Percentiles rank a stretch among this genome's conserved stretches.
Evolutionary conservation across 2,888 invertebrate genomes (phyloP).

Genomic region (Cerceris ruficornis): DNA sequence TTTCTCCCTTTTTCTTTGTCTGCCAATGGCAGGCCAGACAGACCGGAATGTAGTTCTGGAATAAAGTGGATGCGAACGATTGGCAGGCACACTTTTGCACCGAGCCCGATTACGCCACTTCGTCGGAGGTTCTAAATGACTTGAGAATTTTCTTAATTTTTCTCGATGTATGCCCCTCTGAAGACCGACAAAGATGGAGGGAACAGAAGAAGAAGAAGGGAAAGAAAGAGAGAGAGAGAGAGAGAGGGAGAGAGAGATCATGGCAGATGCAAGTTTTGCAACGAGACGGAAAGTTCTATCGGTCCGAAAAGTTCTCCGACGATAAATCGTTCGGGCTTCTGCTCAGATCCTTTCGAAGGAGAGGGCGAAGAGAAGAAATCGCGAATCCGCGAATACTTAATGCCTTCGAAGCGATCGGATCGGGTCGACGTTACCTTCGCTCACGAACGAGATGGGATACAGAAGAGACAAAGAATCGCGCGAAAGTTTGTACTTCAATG

Average conservation of each 20-base stretch:
- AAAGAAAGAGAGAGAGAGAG: constrained; percentile 10
- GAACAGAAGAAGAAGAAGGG: too few relatives aligned
- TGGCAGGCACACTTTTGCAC: constrained; percentile 24
- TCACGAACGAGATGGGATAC: neutral
- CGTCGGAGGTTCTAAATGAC: constrained; percentile 25
- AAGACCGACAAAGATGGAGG: too few relatives aligned
- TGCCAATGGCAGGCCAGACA: constrained; percentile 16
- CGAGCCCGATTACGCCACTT: constrained; percentile 38
- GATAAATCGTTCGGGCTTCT: constrained; percentile 20
- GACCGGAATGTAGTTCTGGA: constrained; percentile 27
- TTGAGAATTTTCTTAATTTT: constrained; percentile 38
- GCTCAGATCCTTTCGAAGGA: neutral
- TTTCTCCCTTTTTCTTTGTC: constrained; percentile 47
- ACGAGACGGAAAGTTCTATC: constrained; percentile 15
- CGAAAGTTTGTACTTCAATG: constrained; percentile 2
- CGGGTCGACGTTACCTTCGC: constrained; percentile 1
- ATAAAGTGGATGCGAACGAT: constrained; percentile 37
- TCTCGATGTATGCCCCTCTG: constrained; percentile 6
- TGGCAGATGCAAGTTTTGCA: constrained; percentile 14
- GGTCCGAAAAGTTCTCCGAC: constrained; percentile 6
- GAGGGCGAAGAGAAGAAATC: constrained; percentile 6
- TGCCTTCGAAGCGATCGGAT: neutral
- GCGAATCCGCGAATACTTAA: constrained; percentile 17
- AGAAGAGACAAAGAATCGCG: neutral
- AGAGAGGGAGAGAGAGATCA: constrained; percentile 22